phyloP scores from a whole-genome alignment of 2,888 invertebrate species.

The Pterobdella sp. region DNA sequence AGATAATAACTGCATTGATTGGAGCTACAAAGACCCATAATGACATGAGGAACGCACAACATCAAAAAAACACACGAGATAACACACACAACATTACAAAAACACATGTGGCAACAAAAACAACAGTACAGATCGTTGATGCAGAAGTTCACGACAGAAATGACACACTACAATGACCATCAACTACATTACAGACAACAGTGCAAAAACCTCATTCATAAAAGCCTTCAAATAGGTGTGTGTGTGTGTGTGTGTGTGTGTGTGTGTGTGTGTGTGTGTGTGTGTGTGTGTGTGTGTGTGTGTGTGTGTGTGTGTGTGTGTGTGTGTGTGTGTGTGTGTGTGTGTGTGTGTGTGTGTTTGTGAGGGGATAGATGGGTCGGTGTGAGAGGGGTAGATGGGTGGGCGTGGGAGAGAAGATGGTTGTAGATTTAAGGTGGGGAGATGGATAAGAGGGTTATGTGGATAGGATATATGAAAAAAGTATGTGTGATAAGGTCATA shows the following conservation, averaged over 20 bases:
- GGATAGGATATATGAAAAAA: background rate
- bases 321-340: constrained; percentile 22
- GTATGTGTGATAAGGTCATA: background rate
- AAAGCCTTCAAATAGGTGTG: constrained; percentile 1
- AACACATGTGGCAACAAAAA: too few relatives aligned
- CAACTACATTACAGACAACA: constrained; percentile 23
- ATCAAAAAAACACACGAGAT: too few relatives aligned
- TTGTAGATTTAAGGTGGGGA: constrained; percentile 4
- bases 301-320: constrained; percentile 24
- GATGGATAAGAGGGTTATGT: constrained; percentile 8
- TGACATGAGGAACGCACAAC: too few relatives aligned
- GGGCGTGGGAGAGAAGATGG: background rate
- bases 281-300: constrained; percentile 22
- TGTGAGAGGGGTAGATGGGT: background rate
- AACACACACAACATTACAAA: too few relatives aligned
- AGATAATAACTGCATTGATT: too few relatives aligned
- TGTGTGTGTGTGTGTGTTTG: constrained; percentile 18
- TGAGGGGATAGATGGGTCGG: constrained; percentile 5
- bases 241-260: constrained; percentile 13
- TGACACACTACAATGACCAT: constrained; percentile 25
- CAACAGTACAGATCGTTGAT: constrained; percentile 7
- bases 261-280: constrained; percentile 20
- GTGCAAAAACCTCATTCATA: constrained; percentile 15
- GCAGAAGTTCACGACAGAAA: constrained; percentile 14
- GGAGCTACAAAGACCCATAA: too few relatives aligned